These are phyloP conservation scores for Xenus cinereus DNA, from an alignment of 2,113 vertebrate species.

Conservation along the genomic window DNA sequence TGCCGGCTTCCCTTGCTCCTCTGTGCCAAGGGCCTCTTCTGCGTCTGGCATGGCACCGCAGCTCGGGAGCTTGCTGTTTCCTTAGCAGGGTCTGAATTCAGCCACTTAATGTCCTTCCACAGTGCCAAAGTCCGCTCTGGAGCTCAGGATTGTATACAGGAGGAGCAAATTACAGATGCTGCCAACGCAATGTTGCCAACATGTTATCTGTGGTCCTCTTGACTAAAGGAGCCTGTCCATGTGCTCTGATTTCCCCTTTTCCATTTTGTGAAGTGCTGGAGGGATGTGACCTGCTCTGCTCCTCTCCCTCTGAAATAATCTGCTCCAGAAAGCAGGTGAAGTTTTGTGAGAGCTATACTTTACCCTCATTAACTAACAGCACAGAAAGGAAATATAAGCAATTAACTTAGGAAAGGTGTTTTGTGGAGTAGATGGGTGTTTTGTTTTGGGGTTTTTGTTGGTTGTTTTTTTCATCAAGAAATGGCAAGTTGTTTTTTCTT, in stretches of 20 bases:
- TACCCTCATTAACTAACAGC: neutral
- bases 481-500: neutral
- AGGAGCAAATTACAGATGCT: neutral
- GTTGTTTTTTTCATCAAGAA: neutral
- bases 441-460: neutral
- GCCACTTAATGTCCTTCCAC: neutral
- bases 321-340: neutral
- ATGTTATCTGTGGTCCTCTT: neutral
- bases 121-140: neutral
- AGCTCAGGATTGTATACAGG: neutral
- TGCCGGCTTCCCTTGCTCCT: neutral
- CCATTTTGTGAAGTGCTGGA: neutral
- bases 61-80: neutral
- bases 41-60: neutral
- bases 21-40: neutral
- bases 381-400: neutral
- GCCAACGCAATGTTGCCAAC: neutral
- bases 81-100: conserved; percentile 9
- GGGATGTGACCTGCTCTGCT: neutral
- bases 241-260: neutral
- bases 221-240: neutral
- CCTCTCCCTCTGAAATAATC: neutral
- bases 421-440: neutral
- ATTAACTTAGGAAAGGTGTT: neutral
- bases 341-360: neutral